These are phyloP conservation scores for Bostrychus sinensis DNA, from an alignment of 2,113 vertebrate genomes.

Conservation along the genomic window DNA sequence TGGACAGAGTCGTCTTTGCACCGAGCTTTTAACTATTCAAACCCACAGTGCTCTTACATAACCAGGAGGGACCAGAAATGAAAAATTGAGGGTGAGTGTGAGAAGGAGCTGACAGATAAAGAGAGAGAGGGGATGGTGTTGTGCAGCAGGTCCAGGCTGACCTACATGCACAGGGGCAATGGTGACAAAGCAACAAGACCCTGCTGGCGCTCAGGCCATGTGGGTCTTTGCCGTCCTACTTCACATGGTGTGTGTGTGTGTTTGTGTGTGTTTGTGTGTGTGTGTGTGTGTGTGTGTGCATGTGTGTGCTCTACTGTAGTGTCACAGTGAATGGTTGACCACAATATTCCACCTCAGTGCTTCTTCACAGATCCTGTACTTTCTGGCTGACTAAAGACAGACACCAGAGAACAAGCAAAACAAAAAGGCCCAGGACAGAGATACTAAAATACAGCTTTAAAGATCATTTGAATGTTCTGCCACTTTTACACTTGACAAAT, in stretches of 20 bases:
- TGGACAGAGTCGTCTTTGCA: background rate
- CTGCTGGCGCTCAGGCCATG: slow-evolving; percentile 51
- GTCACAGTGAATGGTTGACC: slow-evolving; percentile 48
- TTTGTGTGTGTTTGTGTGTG: too few species aligned
- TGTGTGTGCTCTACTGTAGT: slow-evolving; percentile 35
- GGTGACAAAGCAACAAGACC: slow-evolving; percentile 56
- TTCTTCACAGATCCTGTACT: slow-evolving; percentile 52
- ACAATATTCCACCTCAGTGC: slow-evolving; percentile 55
- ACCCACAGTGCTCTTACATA: background rate
- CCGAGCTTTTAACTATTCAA: background rate
- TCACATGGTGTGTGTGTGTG: slow-evolving; percentile 19
- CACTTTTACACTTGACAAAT: background rate
- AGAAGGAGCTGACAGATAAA: slow-evolving; percentile 9
- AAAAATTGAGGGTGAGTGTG: slow-evolving; percentile 9
- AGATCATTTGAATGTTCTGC: slow-evolving; percentile 2
- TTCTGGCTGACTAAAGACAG: slow-evolving; percentile 41
- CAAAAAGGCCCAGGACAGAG: background rate
- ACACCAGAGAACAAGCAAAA: background rate
- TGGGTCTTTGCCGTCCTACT: slow-evolving; percentile 47
- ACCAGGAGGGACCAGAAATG: background rate
- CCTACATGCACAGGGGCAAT: slow-evolving; percentile 69
- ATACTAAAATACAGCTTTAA: background rate
- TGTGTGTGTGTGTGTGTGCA: background rate
- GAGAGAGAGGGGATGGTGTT: slow-evolving; percentile 12
- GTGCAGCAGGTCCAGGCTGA: slow-evolving; percentile 49